A percentile compares a stretch with the other conserved stretches of the same genome.
phyloP scores from a whole-genome alignment of 2,113 vertebrate species.

The Microcebus ravelobensis region DNA sequence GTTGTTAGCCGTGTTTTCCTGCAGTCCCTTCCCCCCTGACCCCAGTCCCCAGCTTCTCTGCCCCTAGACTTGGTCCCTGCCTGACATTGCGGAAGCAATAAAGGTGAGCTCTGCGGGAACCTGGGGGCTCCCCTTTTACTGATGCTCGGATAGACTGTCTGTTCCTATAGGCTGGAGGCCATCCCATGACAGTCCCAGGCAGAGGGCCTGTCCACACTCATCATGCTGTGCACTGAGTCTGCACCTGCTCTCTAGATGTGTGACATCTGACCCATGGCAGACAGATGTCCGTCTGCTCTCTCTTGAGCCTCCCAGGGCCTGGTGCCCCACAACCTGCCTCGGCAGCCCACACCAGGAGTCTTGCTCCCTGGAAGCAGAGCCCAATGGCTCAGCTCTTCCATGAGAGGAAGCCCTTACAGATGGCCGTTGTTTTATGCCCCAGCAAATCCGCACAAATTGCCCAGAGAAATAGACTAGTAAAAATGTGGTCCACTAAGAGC shows the following conservation, averaged over 20 bases:
- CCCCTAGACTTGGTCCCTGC: too few relatives aligned
- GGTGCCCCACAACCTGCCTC: background rate
- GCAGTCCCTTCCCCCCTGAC: too few relatives aligned
- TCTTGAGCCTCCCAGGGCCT: background rate
- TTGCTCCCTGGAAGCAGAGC: background rate
- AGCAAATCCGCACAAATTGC: background rate
- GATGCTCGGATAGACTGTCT: background rate
- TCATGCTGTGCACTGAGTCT: background rate
- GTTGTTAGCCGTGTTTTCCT: too few relatives aligned
- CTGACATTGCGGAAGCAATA: background rate
- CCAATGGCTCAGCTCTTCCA: background rate
- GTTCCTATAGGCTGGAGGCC: background rate
- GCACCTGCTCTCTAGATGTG: background rate
- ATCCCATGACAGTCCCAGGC: background rate
- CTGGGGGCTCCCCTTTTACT: fast-evolving
- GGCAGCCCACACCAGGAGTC: too few relatives aligned
- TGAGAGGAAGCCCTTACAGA: background rate
- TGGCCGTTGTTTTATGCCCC: background rate
- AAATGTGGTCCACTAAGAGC: background rate
- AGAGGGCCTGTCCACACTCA: background rate
- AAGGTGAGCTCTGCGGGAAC: background rate
- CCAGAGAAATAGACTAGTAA: background rate
- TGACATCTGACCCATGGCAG: too few relatives aligned
- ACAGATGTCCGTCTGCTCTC: background rate
- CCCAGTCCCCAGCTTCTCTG: too few relatives aligned